Evolutionary conservation across 2,797 vertebrate genomes (phyloP).

Genomic region (Cygnus olor): DNA sequence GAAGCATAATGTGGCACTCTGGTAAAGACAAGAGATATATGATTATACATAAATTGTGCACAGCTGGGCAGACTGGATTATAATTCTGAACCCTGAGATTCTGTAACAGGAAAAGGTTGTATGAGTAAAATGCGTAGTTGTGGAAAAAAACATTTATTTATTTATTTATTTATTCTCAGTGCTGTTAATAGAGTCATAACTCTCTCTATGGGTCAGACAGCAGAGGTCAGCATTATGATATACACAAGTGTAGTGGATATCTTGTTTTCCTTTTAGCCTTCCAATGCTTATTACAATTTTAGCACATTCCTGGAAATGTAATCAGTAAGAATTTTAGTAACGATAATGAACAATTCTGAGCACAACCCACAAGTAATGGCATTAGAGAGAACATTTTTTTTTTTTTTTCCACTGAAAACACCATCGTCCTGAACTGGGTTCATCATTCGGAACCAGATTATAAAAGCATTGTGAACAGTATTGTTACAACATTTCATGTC

Average conservation of each 20-base stretch:
- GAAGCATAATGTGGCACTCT: neutral
- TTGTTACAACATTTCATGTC: neutral
- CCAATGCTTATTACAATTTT: neutral
- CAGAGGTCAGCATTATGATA: neutral
- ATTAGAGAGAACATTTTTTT: neutral
- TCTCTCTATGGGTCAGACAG: neutral
- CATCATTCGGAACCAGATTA: neutral
- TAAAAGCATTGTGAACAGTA: neutral
- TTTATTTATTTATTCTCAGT: neutral
- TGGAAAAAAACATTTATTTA: neutral
- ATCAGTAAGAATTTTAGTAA: neutral
- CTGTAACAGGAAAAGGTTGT: neutral
- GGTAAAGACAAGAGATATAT: neutral
- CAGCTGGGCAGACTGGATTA: neutral
- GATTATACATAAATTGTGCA: neutral
- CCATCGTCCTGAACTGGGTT: neutral
- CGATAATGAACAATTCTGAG: neutral
- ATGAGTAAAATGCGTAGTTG: neutral
- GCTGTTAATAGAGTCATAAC: neutral
- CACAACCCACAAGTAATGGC: neutral
- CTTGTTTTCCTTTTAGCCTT: neutral
- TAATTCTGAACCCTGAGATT: neutral
- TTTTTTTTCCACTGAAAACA: neutral
- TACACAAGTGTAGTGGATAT: neutral
- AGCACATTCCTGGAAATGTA: neutral